Conservation (phyloP, 2,888 invertebrate genomes). For the Nemotelus nigrinus region DNA sequence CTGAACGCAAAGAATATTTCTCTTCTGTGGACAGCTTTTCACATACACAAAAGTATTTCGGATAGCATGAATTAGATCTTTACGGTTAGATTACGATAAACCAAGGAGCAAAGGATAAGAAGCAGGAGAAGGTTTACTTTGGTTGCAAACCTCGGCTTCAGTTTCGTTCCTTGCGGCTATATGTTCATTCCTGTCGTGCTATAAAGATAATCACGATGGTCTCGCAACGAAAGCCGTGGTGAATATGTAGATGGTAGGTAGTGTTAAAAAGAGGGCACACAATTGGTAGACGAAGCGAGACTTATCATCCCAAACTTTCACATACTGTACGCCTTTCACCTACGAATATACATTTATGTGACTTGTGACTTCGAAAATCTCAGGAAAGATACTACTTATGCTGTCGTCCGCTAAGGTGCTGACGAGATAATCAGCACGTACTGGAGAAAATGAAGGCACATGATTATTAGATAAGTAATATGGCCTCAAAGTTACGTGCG, state of each 20-base stretch:
- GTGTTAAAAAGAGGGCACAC: too few species aligned
- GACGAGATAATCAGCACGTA: too few species aligned
- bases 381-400: too few species aligned
- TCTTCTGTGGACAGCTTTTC: slow-evolving; percentile 17
- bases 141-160: neutral
- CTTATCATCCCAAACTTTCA: neutral
- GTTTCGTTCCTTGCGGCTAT: neutral
- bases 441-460: too few species aligned
- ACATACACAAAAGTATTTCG: slow-evolving; percentile 17
- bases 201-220: neutral
- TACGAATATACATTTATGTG: too few species aligned
- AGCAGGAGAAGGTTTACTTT: neutral
- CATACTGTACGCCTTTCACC: neutral
- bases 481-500: too few species aligned
- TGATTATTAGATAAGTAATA: too few species aligned
- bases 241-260: too few species aligned
- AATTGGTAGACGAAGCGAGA: neutral
- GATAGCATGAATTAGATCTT: slow-evolving; percentile 31
- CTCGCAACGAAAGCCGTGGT: neutral
- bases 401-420: too few species aligned
- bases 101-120: slow-evolving; percentile 8
- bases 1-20: neutral
- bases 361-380: too few species aligned
- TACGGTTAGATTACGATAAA: slow-evolving; percentile 31
- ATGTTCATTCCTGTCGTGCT: neutral